Evolutionary conservation across 2,888 invertebrate genomes (phyloP).

Genomic region (Euzophera pinguis): DNA sequence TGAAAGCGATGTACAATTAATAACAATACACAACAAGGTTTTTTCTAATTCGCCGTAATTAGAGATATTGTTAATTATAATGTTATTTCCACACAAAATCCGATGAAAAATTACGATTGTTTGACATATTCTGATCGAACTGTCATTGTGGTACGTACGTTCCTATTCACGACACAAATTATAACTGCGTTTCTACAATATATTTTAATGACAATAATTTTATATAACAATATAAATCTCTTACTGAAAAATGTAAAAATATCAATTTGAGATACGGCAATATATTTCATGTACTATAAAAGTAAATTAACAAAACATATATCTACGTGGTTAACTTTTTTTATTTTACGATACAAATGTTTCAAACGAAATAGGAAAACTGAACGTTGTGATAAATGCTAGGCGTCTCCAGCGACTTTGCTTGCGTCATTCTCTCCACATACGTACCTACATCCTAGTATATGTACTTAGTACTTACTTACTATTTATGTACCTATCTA

Average conservation of each 20-base stretch:
- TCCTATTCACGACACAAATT: no score
- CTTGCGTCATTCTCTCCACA: neutral
- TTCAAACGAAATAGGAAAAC: neutral
- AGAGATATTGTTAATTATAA: neutral
- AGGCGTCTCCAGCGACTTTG: slow-evolving; percentile 9
- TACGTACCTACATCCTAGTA: neutral
- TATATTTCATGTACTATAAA: no score
- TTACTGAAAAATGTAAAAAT: no score
- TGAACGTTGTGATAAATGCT: slow-evolving; percentile 1
- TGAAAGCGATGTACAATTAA: neutral
- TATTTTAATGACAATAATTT: no score
- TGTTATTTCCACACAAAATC: slow-evolving; percentile 8
- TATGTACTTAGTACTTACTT: no score
- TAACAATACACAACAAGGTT: neutral
- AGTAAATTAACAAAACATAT: no score
- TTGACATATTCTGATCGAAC: slow-evolving; percentile 15
- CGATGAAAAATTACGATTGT: slow-evolving; percentile 13
- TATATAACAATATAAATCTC: no score
- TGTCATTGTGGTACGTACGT: slow-evolving; percentile 11
- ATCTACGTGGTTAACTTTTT: no score
- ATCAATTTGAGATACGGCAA: no score
- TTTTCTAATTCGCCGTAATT: neutral
- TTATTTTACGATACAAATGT: neutral
- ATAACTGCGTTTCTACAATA: no score
- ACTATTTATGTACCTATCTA: no score